Evolutionary conservation across 2,888 invertebrate species (phyloP), one percentile per base, ranked within the genome.

Genomic region (Pilophorus perplexus): DNA sequence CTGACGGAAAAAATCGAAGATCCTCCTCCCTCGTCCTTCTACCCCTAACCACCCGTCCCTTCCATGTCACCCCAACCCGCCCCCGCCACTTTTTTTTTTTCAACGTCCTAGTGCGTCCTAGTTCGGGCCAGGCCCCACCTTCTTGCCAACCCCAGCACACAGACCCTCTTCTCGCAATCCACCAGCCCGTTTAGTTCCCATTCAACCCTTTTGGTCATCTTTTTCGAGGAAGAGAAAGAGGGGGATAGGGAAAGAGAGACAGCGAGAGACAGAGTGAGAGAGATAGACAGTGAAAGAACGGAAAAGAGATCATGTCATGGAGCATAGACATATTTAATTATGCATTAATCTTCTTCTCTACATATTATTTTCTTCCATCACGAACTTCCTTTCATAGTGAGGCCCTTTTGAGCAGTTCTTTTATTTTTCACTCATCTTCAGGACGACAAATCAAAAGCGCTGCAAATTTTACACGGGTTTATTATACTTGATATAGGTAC

Each of bases 1-100:
- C 60, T 60, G 60, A 60, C 60, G 60, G 60, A 60, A 60, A 60
- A 60, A 60, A 60, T 60, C 60, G 60, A 60, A 60, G 60, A 60
- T 42, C 60, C n/a, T 44, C 60, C 57, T 57, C 57, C 38, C 40
- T 40, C 57, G n/a, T 40, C n/a, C n/a, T n/a, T n/a, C n/a, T n/a
- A n/a, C n/a, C n/a, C n/a, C n/a, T n/a, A n/a, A n/a, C n/a, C 40
- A 14, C 16, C 40, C 40, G 37, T 12, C 37, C 37, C 37, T 10
- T 33, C 37, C 8, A 12, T 12, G 8, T 10, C 37, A 8, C 37
- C 8, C 8, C 37, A 14, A 14, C 40, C 40, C 3, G 3, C 40
- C 3, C 8, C 40, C 3, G 2, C 40, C 40, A 14, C 40, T 16
- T 8, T n/a, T 40, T 40, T n/a, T n/a, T n/a, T n/a, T n/a, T n/a